phyloP scores from a whole-genome alignment of 2,797 vertebrate species.

The Naso thynnoides region DNA sequence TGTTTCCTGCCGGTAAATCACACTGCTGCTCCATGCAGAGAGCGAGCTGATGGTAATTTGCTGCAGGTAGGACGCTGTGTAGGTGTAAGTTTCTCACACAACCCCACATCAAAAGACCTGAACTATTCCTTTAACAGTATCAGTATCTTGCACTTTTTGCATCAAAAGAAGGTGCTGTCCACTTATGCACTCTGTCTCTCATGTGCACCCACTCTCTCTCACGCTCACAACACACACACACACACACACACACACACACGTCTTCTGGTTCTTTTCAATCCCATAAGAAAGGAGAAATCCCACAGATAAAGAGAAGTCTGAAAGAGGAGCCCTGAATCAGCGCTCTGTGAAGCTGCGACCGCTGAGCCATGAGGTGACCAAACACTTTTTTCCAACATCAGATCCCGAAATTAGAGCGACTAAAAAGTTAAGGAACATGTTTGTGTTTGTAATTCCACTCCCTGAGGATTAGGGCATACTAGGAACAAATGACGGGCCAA shows the following conservation, averaged over 20 bases:
- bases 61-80: too few species aligned
- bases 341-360: background rate
- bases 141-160: background rate
- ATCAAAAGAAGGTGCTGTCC: background rate
- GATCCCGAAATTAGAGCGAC: background rate
- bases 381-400: background rate
- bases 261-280: conserved; percentile 13
- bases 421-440: background rate
- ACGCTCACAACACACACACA: background rate
- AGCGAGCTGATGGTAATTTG: too few species aligned
- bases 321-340: background rate
- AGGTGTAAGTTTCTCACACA: too few species aligned
- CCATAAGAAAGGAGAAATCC: conserved; percentile 7
- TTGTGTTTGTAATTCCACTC: conserved; percentile 1
- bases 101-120: too few species aligned
- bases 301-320: background rate
- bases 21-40: too few species aligned
- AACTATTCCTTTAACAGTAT: conserved; percentile 15
- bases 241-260: background rate
- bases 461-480: background rate
- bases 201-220: too few species aligned
- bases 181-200: background rate
- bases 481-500: background rate
- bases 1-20: too few species aligned
- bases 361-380: fast-evolving